Evolutionary conservation across 2,113 vertebrate genomes (phyloP).

Genomic region (Melanocharis versteri): DNA sequence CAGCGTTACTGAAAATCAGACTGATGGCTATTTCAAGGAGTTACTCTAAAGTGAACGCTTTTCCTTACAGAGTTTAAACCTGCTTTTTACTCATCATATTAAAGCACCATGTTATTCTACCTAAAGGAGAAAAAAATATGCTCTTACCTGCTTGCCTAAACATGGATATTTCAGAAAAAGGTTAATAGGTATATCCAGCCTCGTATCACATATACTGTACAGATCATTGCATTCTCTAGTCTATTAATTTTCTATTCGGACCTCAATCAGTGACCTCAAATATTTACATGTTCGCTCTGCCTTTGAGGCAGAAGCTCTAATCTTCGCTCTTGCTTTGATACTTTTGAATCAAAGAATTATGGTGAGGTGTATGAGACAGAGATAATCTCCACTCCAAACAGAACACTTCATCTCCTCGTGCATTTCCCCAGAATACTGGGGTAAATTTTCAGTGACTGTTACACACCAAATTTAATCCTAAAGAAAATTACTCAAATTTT

Average conservation of each 20-base stretch:
- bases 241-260: not conserved
- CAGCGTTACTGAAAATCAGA: not conserved
- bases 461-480: not conserved
- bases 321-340: not conserved
- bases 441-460: not conserved
- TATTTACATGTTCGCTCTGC: not conserved
- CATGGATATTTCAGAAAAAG: not conserved
- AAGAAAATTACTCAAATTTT: not conserved
- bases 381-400: not conserved
- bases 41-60: not conserved
- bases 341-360: not conserved
- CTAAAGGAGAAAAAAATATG: not conserved
- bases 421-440: not conserved
- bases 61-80: not conserved
- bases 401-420: not conserved
- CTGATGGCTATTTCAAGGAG: not conserved
- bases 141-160: not conserved
- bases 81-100: not conserved
- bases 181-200: not conserved
- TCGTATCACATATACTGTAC: not conserved
- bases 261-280: not conserved
- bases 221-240: not conserved
- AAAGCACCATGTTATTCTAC: not conserved
- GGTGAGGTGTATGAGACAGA: not conserved
- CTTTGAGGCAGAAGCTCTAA: not conserved